These are phyloP conservation scores for Agrotis segetum DNA, from an alignment of 2,888 invertebrate genomes.

Conservation along the genomic window DNA sequence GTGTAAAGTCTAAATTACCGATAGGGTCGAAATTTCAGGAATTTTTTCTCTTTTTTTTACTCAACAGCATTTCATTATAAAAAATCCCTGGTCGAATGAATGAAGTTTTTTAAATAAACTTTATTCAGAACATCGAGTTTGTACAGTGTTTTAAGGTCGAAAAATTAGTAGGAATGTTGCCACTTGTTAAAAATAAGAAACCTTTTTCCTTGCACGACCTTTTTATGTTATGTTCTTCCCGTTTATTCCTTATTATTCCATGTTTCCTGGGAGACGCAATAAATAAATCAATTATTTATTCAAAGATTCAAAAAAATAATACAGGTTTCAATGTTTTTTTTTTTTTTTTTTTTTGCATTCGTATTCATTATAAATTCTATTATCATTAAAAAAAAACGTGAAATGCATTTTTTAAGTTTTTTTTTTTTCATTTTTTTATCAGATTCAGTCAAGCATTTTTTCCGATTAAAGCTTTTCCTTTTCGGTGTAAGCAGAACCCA, in stretches of 20 bases:
- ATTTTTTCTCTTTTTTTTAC: conserved; percentile 37
- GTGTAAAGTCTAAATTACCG: conserved; percentile 61
- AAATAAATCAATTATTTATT: conserved; percentile 8
- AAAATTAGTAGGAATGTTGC: conserved; percentile 82
- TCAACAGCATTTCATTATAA: conserved; percentile 85
- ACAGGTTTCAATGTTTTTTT: not conserved
- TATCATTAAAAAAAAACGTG: not conserved
- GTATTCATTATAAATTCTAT: too few species aligned
- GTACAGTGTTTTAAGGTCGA: conserved; percentile 85
- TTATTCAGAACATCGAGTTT: conserved; percentile 83
- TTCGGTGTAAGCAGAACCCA: conserved; percentile 31
- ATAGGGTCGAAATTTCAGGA: conserved; percentile 24
- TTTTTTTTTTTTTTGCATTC: conserved; percentile 10
- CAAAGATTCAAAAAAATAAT: not conserved
- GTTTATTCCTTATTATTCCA: conserved; percentile 43
- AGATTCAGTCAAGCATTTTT: not conserved
- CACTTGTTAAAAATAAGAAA: conserved; percentile 68
- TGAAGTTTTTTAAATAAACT: conserved; percentile 59
- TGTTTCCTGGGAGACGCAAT: conserved; percentile 22
- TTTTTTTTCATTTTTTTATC: not conserved
- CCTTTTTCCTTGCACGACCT: conserved; percentile 78
- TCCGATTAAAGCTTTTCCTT: conserved; percentile 15
- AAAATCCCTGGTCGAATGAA: conserved; percentile 74
- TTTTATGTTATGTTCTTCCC: conserved; percentile 70
- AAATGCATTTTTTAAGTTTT: not conserved